Percentiles rank a stretch among this genome's conserved stretches.
Evolutionary conservation across 2,113 vertebrate genomes (phyloP).

Genomic region (Actenoides hombroni): DNA sequence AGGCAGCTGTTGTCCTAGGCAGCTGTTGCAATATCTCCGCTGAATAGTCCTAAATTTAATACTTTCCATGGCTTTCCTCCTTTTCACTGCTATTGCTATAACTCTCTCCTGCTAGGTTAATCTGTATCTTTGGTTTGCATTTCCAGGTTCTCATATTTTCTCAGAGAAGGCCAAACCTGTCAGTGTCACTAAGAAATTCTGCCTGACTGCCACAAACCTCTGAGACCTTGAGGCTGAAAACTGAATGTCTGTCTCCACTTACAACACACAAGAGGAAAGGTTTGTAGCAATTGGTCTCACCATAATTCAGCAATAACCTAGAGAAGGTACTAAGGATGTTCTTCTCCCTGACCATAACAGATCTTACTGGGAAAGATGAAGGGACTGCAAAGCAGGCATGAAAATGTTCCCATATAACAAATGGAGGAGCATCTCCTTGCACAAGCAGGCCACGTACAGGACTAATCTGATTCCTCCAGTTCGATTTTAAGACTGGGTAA

Average conservation of each 20-base stretch:
- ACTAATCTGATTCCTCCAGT: background rate
- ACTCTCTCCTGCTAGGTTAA: background rate
- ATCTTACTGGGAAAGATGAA: background rate
- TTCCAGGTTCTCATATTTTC: background rate
- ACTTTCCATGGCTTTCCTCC: background rate
- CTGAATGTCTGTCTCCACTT: background rate
- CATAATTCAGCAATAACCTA: background rate
- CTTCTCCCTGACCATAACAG: background rate
- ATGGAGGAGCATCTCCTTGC: background rate
- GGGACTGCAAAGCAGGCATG: background rate
- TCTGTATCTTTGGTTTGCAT: background rate
- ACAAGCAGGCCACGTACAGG: fast-evolving
- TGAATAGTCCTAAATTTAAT: background rate
- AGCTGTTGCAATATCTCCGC: background rate
- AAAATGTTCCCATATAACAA: background rate
- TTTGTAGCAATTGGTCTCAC: background rate
- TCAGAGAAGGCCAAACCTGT: background rate
- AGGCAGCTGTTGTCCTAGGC: background rate
- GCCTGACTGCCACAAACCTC: background rate
- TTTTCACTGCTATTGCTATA: background rate
- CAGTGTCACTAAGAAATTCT: background rate
- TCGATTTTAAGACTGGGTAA: background rate
- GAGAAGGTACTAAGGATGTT: background rate
- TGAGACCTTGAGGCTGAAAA: background rate
- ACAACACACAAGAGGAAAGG: background rate